Evolutionary conservation across 1,140 invertebrate species (phyloP).

Genomic region (Aphis craccivora): DNA sequence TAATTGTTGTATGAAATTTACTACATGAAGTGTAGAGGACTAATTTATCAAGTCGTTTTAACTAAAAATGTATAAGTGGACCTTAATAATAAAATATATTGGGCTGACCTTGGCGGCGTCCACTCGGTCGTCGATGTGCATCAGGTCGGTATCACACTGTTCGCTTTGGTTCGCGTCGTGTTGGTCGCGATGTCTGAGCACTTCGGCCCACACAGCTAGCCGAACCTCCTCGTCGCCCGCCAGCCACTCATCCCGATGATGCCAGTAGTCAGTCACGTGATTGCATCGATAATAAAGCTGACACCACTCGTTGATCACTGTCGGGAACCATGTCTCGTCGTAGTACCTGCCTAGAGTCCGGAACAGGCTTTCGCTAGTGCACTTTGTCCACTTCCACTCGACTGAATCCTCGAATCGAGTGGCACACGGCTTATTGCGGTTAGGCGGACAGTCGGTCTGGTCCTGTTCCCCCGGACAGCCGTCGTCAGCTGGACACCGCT

Average conservation of each 20-base stretch:
- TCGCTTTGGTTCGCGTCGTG: not conserved
- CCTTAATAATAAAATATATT: too few relatives aligned
- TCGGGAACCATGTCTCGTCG: slow-evolving; percentile 40
- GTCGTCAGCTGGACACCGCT: not conserved
- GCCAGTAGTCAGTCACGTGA: not conserved
- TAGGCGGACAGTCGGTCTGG: not conserved
- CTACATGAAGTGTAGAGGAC: too few relatives aligned
- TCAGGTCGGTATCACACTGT: not conserved
- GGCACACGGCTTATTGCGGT: too few relatives aligned
- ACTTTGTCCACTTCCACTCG: not conserved
- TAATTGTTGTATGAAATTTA: too few relatives aligned
- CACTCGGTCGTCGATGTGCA: not conserved
- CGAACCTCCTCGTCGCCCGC: slow-evolving; percentile 43
- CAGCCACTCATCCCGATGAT: not conserved
- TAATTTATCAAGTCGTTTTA: too few relatives aligned
- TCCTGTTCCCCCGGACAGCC: too few relatives aligned
- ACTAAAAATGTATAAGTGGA: too few relatives aligned
- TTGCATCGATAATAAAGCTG: slow-evolving; percentile 28
- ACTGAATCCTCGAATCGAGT: not conserved
- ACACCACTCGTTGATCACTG: slow-evolving; percentile 24
- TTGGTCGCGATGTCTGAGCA: not conserved
- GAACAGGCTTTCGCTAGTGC: not conserved
- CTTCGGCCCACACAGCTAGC: not conserved
- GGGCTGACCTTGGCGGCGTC: not conserved
- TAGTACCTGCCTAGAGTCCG: not conserved